Evolutionary conservation across 2,888 invertebrate species (phyloP).

Genomic region (Ctenicera cuprea): DNA sequence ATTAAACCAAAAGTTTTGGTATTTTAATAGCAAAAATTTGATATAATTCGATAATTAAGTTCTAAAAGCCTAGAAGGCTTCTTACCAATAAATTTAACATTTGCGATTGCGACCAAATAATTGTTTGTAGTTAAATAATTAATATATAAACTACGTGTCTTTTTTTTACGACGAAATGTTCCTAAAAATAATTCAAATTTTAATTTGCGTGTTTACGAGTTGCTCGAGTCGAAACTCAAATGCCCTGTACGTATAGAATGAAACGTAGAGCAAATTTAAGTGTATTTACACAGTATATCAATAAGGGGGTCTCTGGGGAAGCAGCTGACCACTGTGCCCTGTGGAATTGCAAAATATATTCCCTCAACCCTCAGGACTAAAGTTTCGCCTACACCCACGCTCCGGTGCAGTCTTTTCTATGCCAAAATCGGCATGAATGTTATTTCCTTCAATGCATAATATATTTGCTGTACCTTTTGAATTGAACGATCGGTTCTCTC

Average conservation of each 20-base stretch:
- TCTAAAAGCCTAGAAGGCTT: too few relatives aligned
- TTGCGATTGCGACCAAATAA: too few relatives aligned
- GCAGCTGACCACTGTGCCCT: slow-evolving; percentile 69
- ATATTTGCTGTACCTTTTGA: slow-evolving; percentile 67
- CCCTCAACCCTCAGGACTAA: slow-evolving; percentile 55
- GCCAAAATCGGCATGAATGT: slow-evolving; percentile 58
- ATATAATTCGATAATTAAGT: too few relatives aligned
- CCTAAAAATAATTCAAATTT: slow-evolving; percentile 20
- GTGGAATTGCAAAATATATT: slow-evolving; percentile 71
- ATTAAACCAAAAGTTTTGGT: too few relatives aligned
- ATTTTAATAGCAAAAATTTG: too few relatives aligned
- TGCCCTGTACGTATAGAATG: slow-evolving; percentile 28
- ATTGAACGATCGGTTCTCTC: slow-evolving; percentile 62
- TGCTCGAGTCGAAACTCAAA: neutral
- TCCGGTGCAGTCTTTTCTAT: slow-evolving; percentile 19
- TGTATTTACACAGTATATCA: slow-evolving; percentile 73
- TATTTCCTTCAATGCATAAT: slow-evolving; percentile 69
- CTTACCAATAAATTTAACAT: too few relatives aligned
- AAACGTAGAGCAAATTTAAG: slow-evolving; percentile 61
- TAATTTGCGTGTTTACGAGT: slow-evolving; percentile 11
- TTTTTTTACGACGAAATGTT: neutral
- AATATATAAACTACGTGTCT: too few relatives aligned
- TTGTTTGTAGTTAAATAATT: too few relatives aligned
- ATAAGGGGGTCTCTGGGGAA: slow-evolving; percentile 69
- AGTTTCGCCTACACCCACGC: slow-evolving; percentile 53